Base-by-base conservation (phyloP, 2,888 invertebrate species). In the Formica aserva region DNA sequence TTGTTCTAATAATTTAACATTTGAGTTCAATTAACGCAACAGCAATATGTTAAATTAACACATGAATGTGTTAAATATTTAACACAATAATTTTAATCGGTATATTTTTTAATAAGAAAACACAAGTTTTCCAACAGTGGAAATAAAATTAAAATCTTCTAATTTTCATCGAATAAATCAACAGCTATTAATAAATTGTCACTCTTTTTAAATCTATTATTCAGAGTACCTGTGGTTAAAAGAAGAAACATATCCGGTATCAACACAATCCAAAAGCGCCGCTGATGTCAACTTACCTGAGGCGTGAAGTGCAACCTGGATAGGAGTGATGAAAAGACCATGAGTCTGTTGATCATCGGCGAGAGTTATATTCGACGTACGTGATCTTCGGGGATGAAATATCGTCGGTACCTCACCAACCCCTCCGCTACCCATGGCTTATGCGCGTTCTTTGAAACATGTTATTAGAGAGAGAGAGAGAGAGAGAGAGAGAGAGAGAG, bases 351-450 rank as follows among this genome's bases (percentile, higher is more conserved):
- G 93, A 81, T 93, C 93, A 71, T 94, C 94, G 74, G 88, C 92
- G 80, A 92, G 91, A 57, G 92, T 90, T 38, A 94, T 92, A 84
- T 92, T 92, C 60, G 94, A 93, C 32, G 92, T 90, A 82, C 92
- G 92, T 75, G 92, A 93, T 84, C 94, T 92, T 86, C 93, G 92
- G 45, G 94, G 94, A 86, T 94, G 94, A 90, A 94, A 94, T 90
- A 94, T 94, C n/a, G 94, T 94, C 26, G 94, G 90, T 74, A 94
- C 92, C 84, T 94, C 94, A 81, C 91, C 87, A 82, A 92, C 92
- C 84, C 91, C 93, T 84, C 93, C 92, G 85, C 94, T 93, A 83
- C 93, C 92, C 94, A 94, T 94, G 71, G 48, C 72, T 91, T 85
- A 91, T 83, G 85, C 87, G 88, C 82, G 83, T 76, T 85, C 90